phyloP scores from a whole-genome alignment of 2,888 invertebrate species.

The Yponomeuta malinellus region DNA sequence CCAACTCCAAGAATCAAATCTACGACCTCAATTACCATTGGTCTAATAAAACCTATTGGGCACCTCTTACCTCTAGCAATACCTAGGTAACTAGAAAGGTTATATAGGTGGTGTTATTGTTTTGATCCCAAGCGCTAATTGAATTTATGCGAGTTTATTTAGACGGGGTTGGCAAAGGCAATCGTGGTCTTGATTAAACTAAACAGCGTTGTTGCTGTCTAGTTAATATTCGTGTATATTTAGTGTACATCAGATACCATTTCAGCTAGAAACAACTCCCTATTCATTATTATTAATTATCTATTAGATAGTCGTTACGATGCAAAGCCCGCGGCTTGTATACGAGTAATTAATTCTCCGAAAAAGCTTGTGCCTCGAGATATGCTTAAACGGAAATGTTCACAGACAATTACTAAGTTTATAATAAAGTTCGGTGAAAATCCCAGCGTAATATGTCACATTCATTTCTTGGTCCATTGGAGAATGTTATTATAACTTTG shows the following conservation, averaged over 20 bases:
- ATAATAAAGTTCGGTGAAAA: background rate
- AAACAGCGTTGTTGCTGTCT: slow-evolving; percentile 9
- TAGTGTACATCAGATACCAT: background rate
- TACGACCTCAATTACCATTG: too few relatives aligned
- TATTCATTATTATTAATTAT: background rate
- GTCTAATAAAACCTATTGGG: too few relatives aligned
- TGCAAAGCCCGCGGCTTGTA: too few relatives aligned
- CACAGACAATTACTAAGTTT: too few relatives aligned
- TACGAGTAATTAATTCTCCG: too few relatives aligned
- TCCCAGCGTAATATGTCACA: background rate
- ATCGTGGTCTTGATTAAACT: slow-evolving; percentile 13
- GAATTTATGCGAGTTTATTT: slow-evolving; percentile 14
- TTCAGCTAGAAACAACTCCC: background rate
- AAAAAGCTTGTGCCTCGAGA: too few relatives aligned
- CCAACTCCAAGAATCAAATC: too few relatives aligned
- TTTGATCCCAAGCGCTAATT: slow-evolving; percentile 12
- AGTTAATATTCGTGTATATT: slow-evolving; percentile 2
- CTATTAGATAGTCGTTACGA: background rate
- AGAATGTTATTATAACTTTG: slow-evolving; percentile 3
- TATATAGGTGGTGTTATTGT: slow-evolving; percentile 3
- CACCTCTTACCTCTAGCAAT: too few relatives aligned
- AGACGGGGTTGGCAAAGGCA: background rate
- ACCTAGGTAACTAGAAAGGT: too few relatives aligned
- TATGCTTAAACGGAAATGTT: too few relatives aligned
- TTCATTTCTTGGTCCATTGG: background rate